phyloP scores from a whole-genome alignment of 2,797 vertebrate species.

The Poeciliopsis paucimaculata region DNA sequence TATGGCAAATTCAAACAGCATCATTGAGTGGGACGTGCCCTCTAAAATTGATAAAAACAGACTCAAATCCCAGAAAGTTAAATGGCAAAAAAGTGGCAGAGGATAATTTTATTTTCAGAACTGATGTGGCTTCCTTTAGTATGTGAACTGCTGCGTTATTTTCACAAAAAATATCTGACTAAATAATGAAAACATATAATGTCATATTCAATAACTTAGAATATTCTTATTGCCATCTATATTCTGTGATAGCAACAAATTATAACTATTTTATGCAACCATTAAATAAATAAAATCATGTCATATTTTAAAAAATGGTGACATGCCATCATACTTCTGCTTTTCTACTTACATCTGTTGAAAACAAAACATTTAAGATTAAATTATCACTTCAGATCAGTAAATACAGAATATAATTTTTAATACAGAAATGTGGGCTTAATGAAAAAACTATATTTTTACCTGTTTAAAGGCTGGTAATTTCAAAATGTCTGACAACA shows the following conservation, averaged over 20 bases:
- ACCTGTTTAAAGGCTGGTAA: not conserved
- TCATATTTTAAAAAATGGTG: not conserved
- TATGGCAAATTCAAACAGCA: conserved; percentile 49
- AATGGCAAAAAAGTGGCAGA: not conserved
- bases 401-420: not conserved
- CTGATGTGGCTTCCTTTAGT: conserved; percentile 9
- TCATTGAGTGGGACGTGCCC: conserved; percentile 38
- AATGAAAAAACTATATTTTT: not conserved
- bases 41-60: conserved; percentile 21
- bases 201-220: not conserved
- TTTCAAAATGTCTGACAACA: not conserved
- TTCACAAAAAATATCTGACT: not conserved
- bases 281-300: not conserved
- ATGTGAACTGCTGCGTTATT: not conserved
- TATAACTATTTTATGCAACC: not conserved
- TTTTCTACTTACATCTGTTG: not conserved
- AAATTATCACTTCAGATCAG: not conserved
- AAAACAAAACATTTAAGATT: not conserved
- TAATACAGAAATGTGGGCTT: not conserved
- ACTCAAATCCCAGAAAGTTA: conserved; percentile 13
- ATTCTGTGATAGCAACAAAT: not conserved
- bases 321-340: not conserved
- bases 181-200: not conserved
- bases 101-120: conserved; percentile 20
- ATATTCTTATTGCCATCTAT: not conserved